Percentiles rank a stretch among this genome's conserved stretches.
phyloP scores from a whole-genome alignment of 1,140 invertebrate species.

The Yoshiicerus persimilis region DNA sequence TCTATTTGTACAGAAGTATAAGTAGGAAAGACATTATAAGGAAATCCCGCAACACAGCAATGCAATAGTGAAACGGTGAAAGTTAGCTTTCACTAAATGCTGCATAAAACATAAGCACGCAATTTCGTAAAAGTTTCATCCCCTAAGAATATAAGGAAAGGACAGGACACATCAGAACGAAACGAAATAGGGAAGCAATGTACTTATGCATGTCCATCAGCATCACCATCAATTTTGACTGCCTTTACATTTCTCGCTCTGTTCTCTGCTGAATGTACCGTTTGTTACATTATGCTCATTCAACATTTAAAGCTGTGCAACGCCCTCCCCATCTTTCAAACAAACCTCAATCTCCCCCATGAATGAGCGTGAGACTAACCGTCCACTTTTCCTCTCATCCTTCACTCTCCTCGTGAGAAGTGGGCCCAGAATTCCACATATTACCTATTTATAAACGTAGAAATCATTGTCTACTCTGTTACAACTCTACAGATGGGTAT shows the following conservation, averaged over 20 bases:
- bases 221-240: not conserved
- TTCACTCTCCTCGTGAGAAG: not conserved
- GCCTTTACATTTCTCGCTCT: not conserved
- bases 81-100: constrained; percentile 34
- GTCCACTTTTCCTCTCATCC: not conserved
- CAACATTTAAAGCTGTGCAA: constrained; percentile 19
- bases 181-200: not conserved
- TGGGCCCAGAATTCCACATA: not conserved
- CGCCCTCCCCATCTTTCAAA: not conserved
- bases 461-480: not conserved
- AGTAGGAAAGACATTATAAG: not conserved
- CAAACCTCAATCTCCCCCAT: not conserved
- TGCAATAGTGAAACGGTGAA: not conserved
- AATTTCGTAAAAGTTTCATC: constrained; percentile 17
- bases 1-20: not conserved
- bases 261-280: not conserved
- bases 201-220: constrained; percentile 12
- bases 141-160: not conserved
- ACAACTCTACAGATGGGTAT: not conserved
- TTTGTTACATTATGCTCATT: constrained; percentile 18
- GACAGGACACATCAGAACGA: not conserved
- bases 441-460: not conserved
- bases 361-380: not conserved
- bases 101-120: constrained; percentile 27
- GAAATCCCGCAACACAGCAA: not conserved